phyloP scores from a whole-genome alignment of 2,113 vertebrate species.

The Leptobrachium leishanense region DNA sequence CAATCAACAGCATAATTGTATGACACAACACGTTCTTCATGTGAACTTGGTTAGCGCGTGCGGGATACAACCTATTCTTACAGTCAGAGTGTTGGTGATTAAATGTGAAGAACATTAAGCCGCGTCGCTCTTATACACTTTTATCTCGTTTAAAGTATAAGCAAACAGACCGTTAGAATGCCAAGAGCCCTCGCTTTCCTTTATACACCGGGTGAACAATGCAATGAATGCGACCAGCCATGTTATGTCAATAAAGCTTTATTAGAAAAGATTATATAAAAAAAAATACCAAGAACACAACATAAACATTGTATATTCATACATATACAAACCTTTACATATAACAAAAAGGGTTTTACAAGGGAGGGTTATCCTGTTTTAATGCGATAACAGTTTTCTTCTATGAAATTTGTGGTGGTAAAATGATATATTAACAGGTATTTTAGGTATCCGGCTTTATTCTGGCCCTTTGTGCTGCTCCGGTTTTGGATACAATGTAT shows the following conservation, averaged over 20 bases:
- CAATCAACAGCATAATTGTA: constrained; percentile 4
- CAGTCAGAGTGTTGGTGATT: neutral
- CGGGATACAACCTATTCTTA: neutral
- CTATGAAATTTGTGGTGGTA: too few relatives aligned
- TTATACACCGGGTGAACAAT: neutral
- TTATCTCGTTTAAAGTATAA: constrained; percentile 22
- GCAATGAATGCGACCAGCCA: neutral
- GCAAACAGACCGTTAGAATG: constrained; percentile 14
- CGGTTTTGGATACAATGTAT: too few relatives aligned
- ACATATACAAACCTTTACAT: too few relatives aligned
- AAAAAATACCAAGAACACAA: neutral
- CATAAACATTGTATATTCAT: too few relatives aligned
- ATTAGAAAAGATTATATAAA: constrained; percentile 19
- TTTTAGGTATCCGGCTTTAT: too few relatives aligned
- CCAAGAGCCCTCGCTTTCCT: neutral
- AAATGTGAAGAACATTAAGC: neutral
- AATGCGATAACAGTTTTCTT: too few relatives aligned
- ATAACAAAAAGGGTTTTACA: too few relatives aligned
- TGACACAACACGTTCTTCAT: neutral
- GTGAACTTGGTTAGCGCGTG: neutral
- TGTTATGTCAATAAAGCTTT: constrained; percentile 2
- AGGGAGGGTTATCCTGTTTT: too few relatives aligned
- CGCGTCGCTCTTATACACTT: constrained; percentile 1
- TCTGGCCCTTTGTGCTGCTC: too few relatives aligned
- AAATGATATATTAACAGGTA: too few relatives aligned